These are phyloP conservation scores for Artemia franciscana DNA, from an alignment of 1,140 invertebrate genomes.

Conservation along the genomic window DNA sequence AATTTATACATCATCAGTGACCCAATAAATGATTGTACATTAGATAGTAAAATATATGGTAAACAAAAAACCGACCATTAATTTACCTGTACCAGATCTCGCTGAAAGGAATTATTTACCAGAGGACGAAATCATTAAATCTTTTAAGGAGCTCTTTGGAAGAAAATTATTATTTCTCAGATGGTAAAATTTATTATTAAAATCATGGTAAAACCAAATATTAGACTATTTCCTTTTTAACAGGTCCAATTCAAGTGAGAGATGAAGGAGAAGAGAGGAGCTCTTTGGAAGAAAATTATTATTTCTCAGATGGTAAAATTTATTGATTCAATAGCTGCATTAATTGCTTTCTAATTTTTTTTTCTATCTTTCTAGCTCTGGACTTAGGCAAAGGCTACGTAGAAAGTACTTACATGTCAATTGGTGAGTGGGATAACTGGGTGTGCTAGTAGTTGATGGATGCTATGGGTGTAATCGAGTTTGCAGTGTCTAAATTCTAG, in stretches of 20 bases:
- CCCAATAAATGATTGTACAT: too few species aligned
- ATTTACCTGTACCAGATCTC: too few species aligned
- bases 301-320: conserved; percentile 49
- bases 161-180: conserved; percentile 62
- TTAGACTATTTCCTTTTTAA: too few species aligned
- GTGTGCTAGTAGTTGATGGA: too few species aligned
- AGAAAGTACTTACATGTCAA: not conserved
- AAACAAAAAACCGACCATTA: too few species aligned
- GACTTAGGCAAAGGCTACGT: not conserved
- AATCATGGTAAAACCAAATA: conserved; percentile 1
- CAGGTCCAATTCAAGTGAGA: conserved; percentile 13
- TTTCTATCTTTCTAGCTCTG: not conserved
- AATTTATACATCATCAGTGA: too few species aligned
- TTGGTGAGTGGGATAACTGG: not conserved
- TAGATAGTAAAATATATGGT: too few species aligned
- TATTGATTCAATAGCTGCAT: too few species aligned
- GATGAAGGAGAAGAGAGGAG: conserved; percentile 12
- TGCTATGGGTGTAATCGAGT: too few species aligned
- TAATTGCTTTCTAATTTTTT: too few species aligned
- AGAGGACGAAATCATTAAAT: not conserved
- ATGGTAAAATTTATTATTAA: conserved; percentile 33
- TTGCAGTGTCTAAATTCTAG: too few species aligned
- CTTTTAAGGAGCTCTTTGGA: conserved; percentile 25
- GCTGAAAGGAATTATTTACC: not conserved
- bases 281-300: conserved; percentile 49